A percentile compares a stretch with the other conserved stretches of the same genome.
Evolutionary conservation across 2,888 invertebrate genomes (phyloP).

Genomic region (Lissonota sp.): DNA sequence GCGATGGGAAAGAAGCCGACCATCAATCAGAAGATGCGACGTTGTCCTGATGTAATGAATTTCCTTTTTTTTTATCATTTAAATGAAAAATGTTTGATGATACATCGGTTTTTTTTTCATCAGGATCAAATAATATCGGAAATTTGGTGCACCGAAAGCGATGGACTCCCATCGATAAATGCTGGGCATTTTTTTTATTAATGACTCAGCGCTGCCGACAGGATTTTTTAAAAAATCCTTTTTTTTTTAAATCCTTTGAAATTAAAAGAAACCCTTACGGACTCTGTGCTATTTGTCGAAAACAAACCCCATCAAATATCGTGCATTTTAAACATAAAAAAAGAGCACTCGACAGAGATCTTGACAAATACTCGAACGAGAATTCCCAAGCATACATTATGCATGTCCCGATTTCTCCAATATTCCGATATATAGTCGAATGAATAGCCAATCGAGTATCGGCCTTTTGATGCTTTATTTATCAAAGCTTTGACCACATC

Average conservation of each 20-base stretch:
- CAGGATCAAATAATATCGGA: neutral
- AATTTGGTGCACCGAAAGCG: too few relatives aligned
- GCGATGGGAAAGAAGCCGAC: too few relatives aligned
- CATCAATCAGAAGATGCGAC: too few relatives aligned
- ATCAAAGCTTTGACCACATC: conserved; percentile 43
- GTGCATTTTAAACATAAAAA: neutral
- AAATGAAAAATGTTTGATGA: neutral
- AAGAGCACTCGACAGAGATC: neutral
- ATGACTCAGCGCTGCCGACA: too few relatives aligned
- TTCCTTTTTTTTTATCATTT: neutral
- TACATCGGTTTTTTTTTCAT: neutral
- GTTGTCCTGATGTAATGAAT: too few relatives aligned
- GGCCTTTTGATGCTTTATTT: conserved; percentile 42
- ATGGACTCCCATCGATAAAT: too few relatives aligned
- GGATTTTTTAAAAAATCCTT: too few relatives aligned
- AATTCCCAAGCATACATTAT: conserved; percentile 5
- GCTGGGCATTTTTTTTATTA: too few relatives aligned
- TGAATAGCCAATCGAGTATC: conserved; percentile 46
- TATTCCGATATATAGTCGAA: conserved; percentile 24
- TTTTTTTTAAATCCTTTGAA: too few relatives aligned
- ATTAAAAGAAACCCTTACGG: too few relatives aligned
- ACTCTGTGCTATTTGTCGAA: too few relatives aligned
- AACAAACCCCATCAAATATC: too few relatives aligned
- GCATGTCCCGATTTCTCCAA: conserved; percentile 1
- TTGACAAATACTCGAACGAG: neutral